phyloP scores from a whole-genome alignment of 2,113 vertebrate species.

The Burhinus oedicnemus region DNA sequence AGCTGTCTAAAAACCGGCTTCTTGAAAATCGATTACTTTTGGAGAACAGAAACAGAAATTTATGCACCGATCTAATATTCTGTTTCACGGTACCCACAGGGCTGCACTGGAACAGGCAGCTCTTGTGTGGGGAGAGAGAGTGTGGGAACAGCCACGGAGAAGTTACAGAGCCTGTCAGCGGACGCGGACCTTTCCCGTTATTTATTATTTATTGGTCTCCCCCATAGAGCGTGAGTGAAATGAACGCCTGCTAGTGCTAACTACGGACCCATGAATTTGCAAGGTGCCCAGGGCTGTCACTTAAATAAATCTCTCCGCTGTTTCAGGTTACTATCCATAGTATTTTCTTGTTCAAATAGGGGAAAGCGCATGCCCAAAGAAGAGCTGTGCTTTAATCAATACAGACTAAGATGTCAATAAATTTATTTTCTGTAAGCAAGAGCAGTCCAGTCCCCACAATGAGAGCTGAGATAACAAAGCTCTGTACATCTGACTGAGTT shows the following conservation, averaged over 20 bases:
- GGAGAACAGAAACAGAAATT: not conserved
- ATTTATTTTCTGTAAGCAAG: not conserved
- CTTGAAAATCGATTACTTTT: accelerated
- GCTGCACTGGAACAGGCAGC: not conserved
- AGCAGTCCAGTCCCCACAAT: not conserved
- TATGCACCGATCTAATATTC: not conserved
- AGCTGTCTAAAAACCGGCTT: not conserved
- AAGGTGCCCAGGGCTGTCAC: not conserved
- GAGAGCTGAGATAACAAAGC: not conserved
- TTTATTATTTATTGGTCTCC: not conserved
- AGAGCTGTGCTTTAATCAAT: not conserved
- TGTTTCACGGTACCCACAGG: not conserved
- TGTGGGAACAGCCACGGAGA: accelerated
- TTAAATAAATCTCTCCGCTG: not conserved
- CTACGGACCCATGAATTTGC: accelerated
- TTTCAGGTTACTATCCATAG: not conserved
- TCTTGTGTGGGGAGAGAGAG: not conserved
- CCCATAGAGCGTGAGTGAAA: accelerated
- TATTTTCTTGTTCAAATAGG: not conserved
- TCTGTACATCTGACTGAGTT: not conserved
- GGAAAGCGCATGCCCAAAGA: not conserved
- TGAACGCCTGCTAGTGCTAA: accelerated
- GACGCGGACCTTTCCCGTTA: not conserved
- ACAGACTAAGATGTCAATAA: not conserved
- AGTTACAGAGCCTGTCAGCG: not conserved